These are phyloP conservation scores for Chitala chitala DNA, from an alignment of 2,113 vertebrate genomes.

Conservation along the genomic window DNA sequence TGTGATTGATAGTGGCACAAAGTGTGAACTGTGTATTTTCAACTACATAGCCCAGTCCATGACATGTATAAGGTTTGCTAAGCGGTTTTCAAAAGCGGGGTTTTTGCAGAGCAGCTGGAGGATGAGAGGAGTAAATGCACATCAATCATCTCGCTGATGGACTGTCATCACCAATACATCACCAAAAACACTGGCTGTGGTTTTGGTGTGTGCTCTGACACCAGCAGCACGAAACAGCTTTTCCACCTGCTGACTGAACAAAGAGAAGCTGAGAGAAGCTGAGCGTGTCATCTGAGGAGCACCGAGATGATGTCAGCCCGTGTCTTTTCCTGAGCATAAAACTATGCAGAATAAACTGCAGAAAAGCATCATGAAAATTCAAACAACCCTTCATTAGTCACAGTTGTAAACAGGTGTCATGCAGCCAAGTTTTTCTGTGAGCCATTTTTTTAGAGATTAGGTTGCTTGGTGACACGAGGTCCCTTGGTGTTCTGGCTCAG, in stretches of 20 bases:
- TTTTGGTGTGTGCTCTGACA: slow-evolving; percentile 12
- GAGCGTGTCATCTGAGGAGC: not conserved
- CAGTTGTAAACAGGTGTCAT: not conserved
- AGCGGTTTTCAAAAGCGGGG: too few relatives aligned
- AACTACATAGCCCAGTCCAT: too few relatives aligned
- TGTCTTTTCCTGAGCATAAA: not conserved
- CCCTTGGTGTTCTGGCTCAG: too few relatives aligned
- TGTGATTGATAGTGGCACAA: too few relatives aligned
- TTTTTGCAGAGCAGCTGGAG: not conserved
- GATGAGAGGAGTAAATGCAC: not conserved
- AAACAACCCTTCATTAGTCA: not conserved
- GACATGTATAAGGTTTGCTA: too few relatives aligned
- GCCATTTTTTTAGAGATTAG: not conserved
- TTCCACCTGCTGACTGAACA: slow-evolving; percentile 4
- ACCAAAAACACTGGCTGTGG: not conserved
- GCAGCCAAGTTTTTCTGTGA: not conserved
- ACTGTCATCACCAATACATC: not conserved
- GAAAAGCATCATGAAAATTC: not conserved
- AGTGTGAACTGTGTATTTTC: too few relatives aligned
- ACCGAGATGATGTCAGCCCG: not conserved
- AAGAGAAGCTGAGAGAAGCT: not conserved
- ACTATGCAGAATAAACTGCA: not conserved
- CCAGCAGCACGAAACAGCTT: slow-evolving; percentile 8
- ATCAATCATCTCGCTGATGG: not conserved
- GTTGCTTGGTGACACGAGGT: not conserved